Percentiles rank a stretch among this genome's conserved stretches.
phyloP scores from a whole-genome alignment of 2,113 vertebrate genomes.

The Pristiophorus japonicus region DNA sequence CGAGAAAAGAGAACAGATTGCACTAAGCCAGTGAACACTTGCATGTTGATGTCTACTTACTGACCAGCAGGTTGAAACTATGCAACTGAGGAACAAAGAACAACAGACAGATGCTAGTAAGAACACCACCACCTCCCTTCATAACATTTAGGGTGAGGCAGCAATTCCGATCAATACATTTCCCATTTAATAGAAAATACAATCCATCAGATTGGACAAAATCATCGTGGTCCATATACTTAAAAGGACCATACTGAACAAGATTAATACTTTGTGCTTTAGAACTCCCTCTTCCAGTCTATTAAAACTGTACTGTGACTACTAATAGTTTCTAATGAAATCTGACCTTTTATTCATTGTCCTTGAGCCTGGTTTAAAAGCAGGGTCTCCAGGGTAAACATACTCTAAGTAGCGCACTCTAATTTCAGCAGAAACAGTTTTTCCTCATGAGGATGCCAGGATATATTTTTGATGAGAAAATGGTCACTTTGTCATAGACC shows the following conservation, averaged over 20 bases:
- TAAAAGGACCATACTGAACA: not conserved
- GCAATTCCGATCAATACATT: not conserved
- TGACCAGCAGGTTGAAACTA: not conserved
- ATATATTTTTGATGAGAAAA: slow-evolving; percentile 19
- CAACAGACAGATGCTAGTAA: not conserved
- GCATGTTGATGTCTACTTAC: not conserved
- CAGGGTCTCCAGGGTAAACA: slow-evolving; percentile 3
- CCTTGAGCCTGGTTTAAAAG: not conserved
- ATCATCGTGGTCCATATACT: too few relatives aligned
- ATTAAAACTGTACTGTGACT: not conserved
- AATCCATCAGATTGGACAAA: not conserved
- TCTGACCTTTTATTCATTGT: not conserved
- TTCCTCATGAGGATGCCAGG: not conserved
- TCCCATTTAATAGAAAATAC: not conserved
- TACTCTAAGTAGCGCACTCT: not conserved
- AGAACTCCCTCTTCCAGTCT: not conserved
- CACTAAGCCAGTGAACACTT: not conserved
- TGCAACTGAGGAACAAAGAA: not conserved
- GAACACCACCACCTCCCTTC: not conserved
- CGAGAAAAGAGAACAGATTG: not conserved
- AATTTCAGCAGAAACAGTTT: not conserved
- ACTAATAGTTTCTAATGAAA: not conserved
- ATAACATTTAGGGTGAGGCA: not conserved
- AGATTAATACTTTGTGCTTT: not conserved
- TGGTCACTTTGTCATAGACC: not conserved